Evolutionary conservation across 2,113 vertebrate species (phyloP), one percentile per base, ranked within the genome.

Genomic region (Anguilla japonica): DNA sequence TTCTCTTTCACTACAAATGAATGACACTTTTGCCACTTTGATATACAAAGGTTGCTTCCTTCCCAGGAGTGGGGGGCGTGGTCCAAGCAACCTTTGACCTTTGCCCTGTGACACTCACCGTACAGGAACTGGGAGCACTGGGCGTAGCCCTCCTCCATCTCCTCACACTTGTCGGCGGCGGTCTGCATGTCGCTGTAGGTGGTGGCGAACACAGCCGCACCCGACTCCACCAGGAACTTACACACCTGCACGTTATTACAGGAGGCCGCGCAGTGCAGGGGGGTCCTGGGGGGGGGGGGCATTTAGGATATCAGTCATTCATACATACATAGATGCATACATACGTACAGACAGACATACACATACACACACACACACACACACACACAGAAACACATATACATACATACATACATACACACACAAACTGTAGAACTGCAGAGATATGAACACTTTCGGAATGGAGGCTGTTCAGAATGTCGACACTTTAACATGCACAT

Each of bases 91-190:
- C 60, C 60, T 67, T 67, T 67, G 60, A 22, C 60, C 50, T 53
- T 53, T 53, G 50, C 7, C 82, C 29, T 18, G 20, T 41, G 8
- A 0, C 34, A 84, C 96, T 60, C 86, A 99, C 98, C 98, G 0
- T 99, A 98, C 2, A 99, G 92, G 90, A 99, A 99, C 93, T 98
- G 97, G 0, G 97, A 98, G 92, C 98, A 99, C 94, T 99, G 98
- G 0, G 96, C 95, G 84, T 99, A 99, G 71, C 97, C 98, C 0
- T 99, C 98, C 91, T 99, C 98, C 96, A 97, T 96, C 89, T 99
- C 98, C 88, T 99, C 98, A 0, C 98, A 99, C 88, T 99, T 99
- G 91, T 99, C 97, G 0, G 98, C 98, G 0, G 98, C 97, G 0
- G 98, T 99, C 94, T 99, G 98, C 96, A 96, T 94, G 93, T 99